Conservation (phyloP, 2,888 invertebrate species). For the Limnephilus rhombicus region DNA sequence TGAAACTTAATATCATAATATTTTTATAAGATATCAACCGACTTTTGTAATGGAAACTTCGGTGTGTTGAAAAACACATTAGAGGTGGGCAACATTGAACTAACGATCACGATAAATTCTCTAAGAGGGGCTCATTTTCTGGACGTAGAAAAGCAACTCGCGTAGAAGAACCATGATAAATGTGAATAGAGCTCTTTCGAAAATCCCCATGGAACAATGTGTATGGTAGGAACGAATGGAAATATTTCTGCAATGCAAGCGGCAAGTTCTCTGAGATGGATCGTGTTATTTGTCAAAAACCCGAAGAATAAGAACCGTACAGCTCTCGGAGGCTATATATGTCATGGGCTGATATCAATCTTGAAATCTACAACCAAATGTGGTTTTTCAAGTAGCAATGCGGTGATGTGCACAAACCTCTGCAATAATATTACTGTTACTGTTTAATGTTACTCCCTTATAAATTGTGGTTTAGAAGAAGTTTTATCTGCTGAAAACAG, state of each 20-base stretch:
- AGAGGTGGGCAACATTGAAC: background rate
- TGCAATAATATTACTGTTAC: too few relatives aligned
- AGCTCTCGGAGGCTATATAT: background rate
- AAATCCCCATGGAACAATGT: background rate
- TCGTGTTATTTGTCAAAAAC: background rate
- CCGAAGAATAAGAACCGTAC: background rate
- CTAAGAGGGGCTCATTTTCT: background rate
- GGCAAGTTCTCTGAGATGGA: background rate
- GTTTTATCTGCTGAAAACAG: too few relatives aligned
- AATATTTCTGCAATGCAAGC: background rate
- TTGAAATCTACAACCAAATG: background rate
- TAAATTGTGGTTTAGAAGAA: too few relatives aligned
- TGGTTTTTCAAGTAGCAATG: background rate
- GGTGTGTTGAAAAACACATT: background rate
- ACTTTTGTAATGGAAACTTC: background rate
- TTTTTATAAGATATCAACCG: too few relatives aligned
- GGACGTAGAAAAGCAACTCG: background rate
- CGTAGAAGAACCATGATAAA: background rate
- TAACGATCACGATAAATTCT: conserved; percentile 1
- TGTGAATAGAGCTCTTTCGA: background rate
- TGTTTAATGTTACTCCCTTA: too few relatives aligned
- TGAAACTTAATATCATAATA: too few relatives aligned
- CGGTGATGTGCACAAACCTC: too few relatives aligned
- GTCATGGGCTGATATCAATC: background rate
- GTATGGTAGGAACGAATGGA: background rate